Conservation (phyloP, 2,113 vertebrate species). For the Saccopteryx leptura region DNA sequence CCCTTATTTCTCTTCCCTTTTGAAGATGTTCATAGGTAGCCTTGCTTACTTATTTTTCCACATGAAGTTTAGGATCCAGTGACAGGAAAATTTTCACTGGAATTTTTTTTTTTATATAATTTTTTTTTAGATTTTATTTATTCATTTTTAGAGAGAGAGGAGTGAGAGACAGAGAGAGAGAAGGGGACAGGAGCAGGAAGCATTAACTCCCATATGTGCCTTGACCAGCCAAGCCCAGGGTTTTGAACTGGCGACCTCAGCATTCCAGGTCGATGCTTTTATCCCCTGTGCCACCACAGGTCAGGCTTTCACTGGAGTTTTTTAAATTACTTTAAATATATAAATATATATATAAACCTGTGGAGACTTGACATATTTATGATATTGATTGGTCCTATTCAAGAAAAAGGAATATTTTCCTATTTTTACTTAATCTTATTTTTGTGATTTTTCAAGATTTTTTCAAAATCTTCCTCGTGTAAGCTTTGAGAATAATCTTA, state of each 20-base stretch:
- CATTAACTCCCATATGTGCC: too few species aligned
- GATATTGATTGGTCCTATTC: not conserved
- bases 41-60: slow-evolving; percentile 14
- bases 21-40: not conserved
- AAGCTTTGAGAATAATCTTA: not conserved
- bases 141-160: too few species aligned
- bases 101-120: not conserved
- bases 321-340: not conserved
- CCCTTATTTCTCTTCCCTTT: not conserved
- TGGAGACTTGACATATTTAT: not conserved
- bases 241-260: too few species aligned
- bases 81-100: not conserved
- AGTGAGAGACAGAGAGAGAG: too few species aligned
- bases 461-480: slow-evolving; percentile 5
- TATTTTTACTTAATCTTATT: not conserved
- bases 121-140: too few species aligned
- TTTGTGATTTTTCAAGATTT: not conserved
- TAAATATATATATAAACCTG: not conserved
- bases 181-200: too few species aligned
- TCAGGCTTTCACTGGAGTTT: not conserved
- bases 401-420: not conserved
- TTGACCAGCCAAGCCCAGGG: too few species aligned
- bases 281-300: too few species aligned
- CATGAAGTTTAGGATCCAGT: not conserved
- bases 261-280: too few species aligned